Base-by-base conservation (phyloP, 2,888 invertebrate genomes). In the Homarus gammarus region DNA sequence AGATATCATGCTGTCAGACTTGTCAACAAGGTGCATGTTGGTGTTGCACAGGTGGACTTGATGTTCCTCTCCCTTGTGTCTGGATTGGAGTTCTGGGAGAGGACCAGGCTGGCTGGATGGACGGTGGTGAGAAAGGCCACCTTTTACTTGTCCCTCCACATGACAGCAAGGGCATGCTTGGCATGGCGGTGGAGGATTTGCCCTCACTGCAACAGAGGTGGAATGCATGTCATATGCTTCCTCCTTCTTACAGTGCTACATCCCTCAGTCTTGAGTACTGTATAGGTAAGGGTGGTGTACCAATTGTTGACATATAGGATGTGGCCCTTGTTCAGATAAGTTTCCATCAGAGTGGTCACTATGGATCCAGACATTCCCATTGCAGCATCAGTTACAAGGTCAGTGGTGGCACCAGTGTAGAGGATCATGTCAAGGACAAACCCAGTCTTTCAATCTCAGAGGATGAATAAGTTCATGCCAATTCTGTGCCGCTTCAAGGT, bases 401-500 rank as follows among this genome's bases (percentile, higher is more conserved):
- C 44, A 12, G 84, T 84, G 15, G n/a, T 36, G 15, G 84, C 84
- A 22, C 84, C 84, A 44, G 73, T 84, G 84, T 84, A 84, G 18
- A 84, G 18, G 22, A 84, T 78, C 68, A 84, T 70, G 61, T 84
- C 72, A 2, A 84, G 27, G 77, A 84, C 44, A 40, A 33, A 84
- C 15, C 72, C 92, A 84, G 70, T 84, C 38, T 87, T 73, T n/a
- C 72, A 49, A n/a, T 84, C 64, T 87, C 93, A 93, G n/a, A 93
- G 77, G 91, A 93, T 93, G 84, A 93, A 93, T 49, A 93, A 36
- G 92, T 93, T 93, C 33, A 93, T 90, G 0, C 93, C 93, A 83
- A 93, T 93, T 81, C 92, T 92, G 83, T 93, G 93, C 27, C 92
- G 77, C 90, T 93, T 93, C 51, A 92, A 92, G 87, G 93, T 93